Evolutionary conservation across 2,113 vertebrate species (phyloP).

Genomic region (Chionis minor): DNA sequence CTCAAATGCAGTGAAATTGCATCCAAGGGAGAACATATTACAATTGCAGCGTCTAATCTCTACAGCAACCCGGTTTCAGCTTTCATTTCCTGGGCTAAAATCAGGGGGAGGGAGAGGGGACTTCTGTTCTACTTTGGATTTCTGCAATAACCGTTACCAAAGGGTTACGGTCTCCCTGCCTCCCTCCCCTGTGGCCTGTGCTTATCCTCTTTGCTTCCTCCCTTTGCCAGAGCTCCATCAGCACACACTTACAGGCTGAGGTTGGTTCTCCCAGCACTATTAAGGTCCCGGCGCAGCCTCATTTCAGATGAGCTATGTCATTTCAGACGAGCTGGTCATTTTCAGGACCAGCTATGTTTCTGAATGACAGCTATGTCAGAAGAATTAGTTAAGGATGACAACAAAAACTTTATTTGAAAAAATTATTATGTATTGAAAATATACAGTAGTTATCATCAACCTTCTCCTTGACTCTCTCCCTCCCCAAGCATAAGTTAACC

Average conservation of each 20-base stretch:
- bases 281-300: neutral
- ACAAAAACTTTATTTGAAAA: conserved; percentile 78
- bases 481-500: conserved; percentile 54
- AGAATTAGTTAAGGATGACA: conserved; percentile 56
- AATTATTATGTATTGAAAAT: conserved; percentile 78
- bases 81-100: neutral
- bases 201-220: neutral
- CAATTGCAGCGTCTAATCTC: neutral
- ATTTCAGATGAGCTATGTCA: neutral
- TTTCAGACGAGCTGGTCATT: neutral
- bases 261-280: neutral
- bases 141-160: neutral
- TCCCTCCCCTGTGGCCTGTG: neutral
- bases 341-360: neutral
- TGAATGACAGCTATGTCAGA: neutral
- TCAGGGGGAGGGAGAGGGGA: neutral
- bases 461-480: neutral
- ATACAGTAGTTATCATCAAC: conserved; percentile 71
- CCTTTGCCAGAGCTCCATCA: neutral
- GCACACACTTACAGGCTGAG: neutral
- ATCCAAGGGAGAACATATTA: neutral
- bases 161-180: neutral
- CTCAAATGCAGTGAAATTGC: neutral
- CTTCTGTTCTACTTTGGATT: neutral
- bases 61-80: neutral